These are phyloP conservation scores for Otolemur garnettii DNA, from an alignment of 2,113 vertebrate genomes.

Conservation along the genomic window DNA sequence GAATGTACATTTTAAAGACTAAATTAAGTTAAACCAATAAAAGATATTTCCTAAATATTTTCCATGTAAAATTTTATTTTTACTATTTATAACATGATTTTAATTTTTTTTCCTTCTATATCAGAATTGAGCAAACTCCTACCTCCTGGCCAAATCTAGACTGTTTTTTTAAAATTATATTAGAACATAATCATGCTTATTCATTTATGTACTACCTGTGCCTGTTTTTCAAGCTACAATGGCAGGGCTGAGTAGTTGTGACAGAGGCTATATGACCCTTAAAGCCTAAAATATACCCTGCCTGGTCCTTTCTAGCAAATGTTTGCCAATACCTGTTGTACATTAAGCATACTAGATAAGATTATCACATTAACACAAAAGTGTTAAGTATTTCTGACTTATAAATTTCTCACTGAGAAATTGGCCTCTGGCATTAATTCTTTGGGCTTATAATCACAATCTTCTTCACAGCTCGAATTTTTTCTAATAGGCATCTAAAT, in stretches of 20 bases:
- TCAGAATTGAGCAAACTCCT: constrained; percentile 56
- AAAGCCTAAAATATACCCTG: constrained; percentile 61
- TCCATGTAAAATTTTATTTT: constrained; percentile 58
- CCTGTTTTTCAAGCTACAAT: constrained; percentile 52
- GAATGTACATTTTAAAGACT: constrained; percentile 52
- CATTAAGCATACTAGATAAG: constrained; percentile 63
- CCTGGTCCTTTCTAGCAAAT: constrained; percentile 40
- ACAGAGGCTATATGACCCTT: constrained; percentile 8
- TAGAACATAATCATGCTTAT: constrained; percentile 42
- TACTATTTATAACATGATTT: constrained; percentile 55
- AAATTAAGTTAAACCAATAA: constrained; percentile 65
- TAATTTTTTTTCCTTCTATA: not conserved
- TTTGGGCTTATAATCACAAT: constrained; percentile 56
- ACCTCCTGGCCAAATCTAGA: constrained; percentile 41
- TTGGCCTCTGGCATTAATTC: constrained; percentile 26
- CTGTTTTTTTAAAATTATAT: constrained; percentile 65
- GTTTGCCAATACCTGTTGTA: constrained; percentile 37
- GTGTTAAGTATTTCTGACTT: constrained; percentile 53
- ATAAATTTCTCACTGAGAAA: constrained; percentile 67
- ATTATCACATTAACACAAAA: constrained; percentile 67
- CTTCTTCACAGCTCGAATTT: not conserved
- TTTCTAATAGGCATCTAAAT: constrained; percentile 39
- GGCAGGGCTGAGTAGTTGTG: constrained; percentile 30
- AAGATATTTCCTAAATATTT: constrained; percentile 59
- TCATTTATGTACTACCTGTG: constrained; percentile 54